Evolutionary conservation across 35 echinoderm and acorn worm genomes (phyloP).

Genomic region (Apostichopus japonicus): DNA sequence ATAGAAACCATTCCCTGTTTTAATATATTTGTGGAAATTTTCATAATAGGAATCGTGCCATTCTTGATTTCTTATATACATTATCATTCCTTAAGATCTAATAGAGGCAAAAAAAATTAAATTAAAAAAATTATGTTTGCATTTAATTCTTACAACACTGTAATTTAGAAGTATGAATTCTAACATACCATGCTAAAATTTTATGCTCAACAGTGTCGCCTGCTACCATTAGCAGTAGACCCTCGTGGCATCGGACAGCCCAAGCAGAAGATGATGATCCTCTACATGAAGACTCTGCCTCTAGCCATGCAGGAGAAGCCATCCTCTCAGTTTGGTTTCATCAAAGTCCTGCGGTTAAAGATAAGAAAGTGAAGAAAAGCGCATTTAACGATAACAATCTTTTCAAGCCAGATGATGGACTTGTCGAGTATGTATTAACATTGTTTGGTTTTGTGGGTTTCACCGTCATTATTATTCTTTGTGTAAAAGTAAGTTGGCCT

Average conservation of each 20-base stretch:
- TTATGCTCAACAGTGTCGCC: not conserved
- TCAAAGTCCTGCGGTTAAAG: not conserved
- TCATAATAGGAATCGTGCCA: too few relatives aligned
- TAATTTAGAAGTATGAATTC: too few relatives aligned
- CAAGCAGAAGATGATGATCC: not conserved
- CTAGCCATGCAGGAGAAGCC: constrained; percentile 59
- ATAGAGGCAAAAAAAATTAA: too few relatives aligned
- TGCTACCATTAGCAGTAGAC: constrained; percentile 81
- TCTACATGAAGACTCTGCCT: constrained; percentile 26
- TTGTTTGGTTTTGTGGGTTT: not conserved
- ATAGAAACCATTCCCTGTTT: too few relatives aligned
- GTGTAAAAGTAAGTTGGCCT: too few relatives aligned
- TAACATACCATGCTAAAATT: too few relatives aligned
- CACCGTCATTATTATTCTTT: too few relatives aligned
- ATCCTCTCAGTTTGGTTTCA: constrained; percentile 70
- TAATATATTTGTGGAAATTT: too few relatives aligned
- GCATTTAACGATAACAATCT: constrained; percentile 22
- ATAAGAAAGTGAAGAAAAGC: constrained; percentile 9
- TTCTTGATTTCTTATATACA: too few relatives aligned
- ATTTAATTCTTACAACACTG: too few relatives aligned
- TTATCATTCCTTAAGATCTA: too few relatives aligned
- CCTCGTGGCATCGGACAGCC: constrained; percentile 71
- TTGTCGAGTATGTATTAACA: constrained; percentile 69
- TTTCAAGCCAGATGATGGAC: constrained; percentile 67
- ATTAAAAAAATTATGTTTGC: too few relatives aligned